phyloP scores from a whole-genome alignment of 2,797 vertebrate species.

The Anolis apletophallus region DNA sequence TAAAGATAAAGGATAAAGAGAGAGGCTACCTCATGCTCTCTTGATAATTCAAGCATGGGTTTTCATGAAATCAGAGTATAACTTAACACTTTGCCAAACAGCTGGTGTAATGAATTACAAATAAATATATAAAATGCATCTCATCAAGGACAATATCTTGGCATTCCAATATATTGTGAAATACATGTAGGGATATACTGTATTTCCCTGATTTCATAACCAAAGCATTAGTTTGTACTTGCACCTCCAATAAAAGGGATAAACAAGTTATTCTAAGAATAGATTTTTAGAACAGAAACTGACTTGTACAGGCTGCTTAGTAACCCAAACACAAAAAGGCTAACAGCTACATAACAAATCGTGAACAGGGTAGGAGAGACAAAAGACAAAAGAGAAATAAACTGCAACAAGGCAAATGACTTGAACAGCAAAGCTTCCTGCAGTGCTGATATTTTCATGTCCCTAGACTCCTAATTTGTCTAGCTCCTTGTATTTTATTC shows the following conservation, averaged over 20 bases:
- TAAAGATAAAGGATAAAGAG: too few species aligned
- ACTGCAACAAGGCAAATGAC: constrained; percentile 54
- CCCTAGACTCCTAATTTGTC: constrained; percentile 68
- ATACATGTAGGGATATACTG: neutral
- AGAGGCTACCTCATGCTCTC: too few species aligned
- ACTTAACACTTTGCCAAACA: constrained; percentile 41
- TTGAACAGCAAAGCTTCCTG: constrained; percentile 48
- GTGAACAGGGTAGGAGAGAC: constrained; percentile 32
- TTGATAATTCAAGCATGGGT: neutral
- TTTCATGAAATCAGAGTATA: constrained; percentile 35
- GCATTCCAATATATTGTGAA: constrained; percentile 20
- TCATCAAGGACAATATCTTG: constrained; percentile 40
- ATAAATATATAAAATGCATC: constrained; percentile 45
- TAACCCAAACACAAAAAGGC: constrained; percentile 58
- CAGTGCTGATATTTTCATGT: constrained; percentile 49
- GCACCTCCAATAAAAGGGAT: neutral
- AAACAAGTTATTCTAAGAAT: constrained; percentile 15
- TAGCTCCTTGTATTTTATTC: constrained; percentile 72
- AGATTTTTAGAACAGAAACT: constrained; percentile 2
- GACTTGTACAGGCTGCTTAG: constrained; percentile 39
- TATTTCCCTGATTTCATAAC: constrained; percentile 22
- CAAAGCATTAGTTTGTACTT: constrained; percentile 21
- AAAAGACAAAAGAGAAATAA: constrained; percentile 58
- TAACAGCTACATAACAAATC: constrained; percentile 49
- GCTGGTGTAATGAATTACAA: constrained; percentile 26